phyloP scores from a whole-genome alignment of 2,888 invertebrate genomes.

The Cheilosia grossa region DNA sequence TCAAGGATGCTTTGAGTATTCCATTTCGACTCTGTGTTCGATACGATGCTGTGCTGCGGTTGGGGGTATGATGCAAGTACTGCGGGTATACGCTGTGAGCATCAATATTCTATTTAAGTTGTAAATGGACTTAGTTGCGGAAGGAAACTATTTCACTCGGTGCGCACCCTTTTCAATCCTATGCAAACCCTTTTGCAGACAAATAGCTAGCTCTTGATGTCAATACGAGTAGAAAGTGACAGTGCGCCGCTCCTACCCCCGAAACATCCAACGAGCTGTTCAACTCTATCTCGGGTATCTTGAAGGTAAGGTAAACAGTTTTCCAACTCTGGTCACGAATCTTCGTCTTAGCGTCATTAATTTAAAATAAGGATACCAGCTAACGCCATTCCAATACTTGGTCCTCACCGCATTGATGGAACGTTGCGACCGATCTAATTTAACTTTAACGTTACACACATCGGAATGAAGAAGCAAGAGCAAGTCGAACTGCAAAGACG shows the following conservation, averaged over 20 bases:
- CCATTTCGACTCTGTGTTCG: slow-evolving; percentile 53
- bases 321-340: slow-evolving; percentile 70
- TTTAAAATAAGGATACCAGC: slow-evolving; percentile 65
- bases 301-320: slow-evolving; percentile 28
- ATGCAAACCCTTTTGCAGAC: slow-evolving; percentile 39
- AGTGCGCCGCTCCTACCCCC: too few relatives aligned
- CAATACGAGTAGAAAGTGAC: slow-evolving; percentile 18
- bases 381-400: slow-evolving; percentile 34
- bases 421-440: slow-evolving; percentile 68
- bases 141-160: slow-evolving; percentile 46
- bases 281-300: slow-evolving; percentile 49
- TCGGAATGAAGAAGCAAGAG: slow-evolving; percentile 21
- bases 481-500: slow-evolving; percentile 1
- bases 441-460: slow-evolving; percentile 61
- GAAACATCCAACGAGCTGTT: slow-evolving; percentile 35
- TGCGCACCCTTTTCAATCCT: slow-evolving; percentile 45
- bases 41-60: slow-evolving; percentile 10
- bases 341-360: slow-evolving; percentile 64
- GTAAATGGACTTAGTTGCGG: slow-evolving; percentile 69
- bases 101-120: slow-evolving; percentile 66
- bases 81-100: slow-evolving; percentile 26
- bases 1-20: slow-evolving; percentile 51
- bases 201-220: slow-evolving; percentile 41
- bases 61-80: background rate
- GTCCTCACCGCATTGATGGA: slow-evolving; percentile 52